These are phyloP conservation scores for Pomatostomus ruficeps DNA, from an alignment of 2,113 vertebrate species.

Conservation along the genomic window DNA sequence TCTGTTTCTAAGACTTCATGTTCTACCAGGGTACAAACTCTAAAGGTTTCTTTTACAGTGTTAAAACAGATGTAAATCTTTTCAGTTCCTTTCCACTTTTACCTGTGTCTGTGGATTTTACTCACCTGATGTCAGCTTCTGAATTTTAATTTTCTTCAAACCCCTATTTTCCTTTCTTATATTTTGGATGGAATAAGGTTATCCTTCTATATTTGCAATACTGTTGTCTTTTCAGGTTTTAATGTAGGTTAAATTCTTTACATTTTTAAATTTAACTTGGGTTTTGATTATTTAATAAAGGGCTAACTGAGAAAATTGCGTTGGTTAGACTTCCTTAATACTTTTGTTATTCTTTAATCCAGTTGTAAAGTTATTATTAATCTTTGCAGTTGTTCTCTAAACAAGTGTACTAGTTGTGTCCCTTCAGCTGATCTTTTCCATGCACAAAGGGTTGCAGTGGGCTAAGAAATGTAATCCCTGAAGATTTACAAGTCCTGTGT, in stretches of 20 bases:
- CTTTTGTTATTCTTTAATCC: background rate
- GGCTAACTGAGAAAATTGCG: conserved; percentile 35
- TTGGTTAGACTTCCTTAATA: background rate
- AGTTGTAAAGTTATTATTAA: background rate
- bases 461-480: background rate
- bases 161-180: background rate
- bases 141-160: background rate
- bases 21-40: background rate
- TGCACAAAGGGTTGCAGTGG: background rate
- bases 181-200: background rate
- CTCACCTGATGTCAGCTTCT: background rate
- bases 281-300: conserved; percentile 29
- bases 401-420: background rate
- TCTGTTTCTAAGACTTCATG: background rate
- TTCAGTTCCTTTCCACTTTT: background rate
- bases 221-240: background rate
- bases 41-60: background rate
- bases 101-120: background rate
- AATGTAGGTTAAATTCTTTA: background rate
- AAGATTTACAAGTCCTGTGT: background rate
- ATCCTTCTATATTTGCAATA: background rate
- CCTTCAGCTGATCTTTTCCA: background rate
- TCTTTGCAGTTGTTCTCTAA: background rate
- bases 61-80: background rate
- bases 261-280: background rate